A percentile compares a stretch with the other conserved stretches of the same genome.
phyloP scores from a whole-genome alignment of 2,888 invertebrate genomes.

The Nomada fabriciana region DNA sequence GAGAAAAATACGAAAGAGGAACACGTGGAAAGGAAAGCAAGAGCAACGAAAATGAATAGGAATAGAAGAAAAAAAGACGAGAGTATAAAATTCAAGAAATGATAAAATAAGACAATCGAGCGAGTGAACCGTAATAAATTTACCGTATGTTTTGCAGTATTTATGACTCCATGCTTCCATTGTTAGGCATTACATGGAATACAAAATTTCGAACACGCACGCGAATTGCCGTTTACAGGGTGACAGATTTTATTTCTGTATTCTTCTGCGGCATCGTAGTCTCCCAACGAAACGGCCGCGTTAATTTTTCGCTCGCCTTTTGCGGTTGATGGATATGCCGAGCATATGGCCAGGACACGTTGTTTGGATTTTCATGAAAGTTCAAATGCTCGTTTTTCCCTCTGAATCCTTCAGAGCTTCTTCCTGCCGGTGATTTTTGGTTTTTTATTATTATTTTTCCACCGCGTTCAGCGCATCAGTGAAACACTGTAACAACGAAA shows the following conservation, averaged over 20 bases:
- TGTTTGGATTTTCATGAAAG: constrained; percentile 52
- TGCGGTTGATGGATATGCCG: constrained; percentile 47
- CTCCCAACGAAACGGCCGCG: constrained; percentile 19
- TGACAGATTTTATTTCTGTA: constrained; percentile 23
- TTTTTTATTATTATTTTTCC: constrained; percentile 1
- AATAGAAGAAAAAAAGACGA: too few species aligned
- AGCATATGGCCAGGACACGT: constrained; percentile 44
- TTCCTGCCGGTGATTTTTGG: constrained; percentile 11
- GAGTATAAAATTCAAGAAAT: too few species aligned
- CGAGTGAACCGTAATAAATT: too few species aligned
- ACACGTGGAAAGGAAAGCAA: too few species aligned
- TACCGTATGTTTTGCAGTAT: too few species aligned
- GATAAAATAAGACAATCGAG: too few species aligned
- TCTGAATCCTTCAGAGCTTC: constrained; percentile 35
- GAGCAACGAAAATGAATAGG: too few species aligned
- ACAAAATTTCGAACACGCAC: background rate
- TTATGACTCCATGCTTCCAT: too few species aligned
- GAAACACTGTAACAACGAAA: constrained; percentile 24
- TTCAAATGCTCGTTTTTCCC: constrained; percentile 52
- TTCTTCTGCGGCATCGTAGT: constrained; percentile 25
- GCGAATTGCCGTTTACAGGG: constrained; percentile 1
- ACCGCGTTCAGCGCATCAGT: background rate
- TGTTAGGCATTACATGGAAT: background rate
- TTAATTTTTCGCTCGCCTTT: constrained; percentile 55
- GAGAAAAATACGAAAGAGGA: too few species aligned